Evolutionary conservation across 2,113 vertebrate genomes (phyloP), one percentile per base, ranked within the genome.

Genomic region (Machaerirhynchus nigripectus): DNA sequence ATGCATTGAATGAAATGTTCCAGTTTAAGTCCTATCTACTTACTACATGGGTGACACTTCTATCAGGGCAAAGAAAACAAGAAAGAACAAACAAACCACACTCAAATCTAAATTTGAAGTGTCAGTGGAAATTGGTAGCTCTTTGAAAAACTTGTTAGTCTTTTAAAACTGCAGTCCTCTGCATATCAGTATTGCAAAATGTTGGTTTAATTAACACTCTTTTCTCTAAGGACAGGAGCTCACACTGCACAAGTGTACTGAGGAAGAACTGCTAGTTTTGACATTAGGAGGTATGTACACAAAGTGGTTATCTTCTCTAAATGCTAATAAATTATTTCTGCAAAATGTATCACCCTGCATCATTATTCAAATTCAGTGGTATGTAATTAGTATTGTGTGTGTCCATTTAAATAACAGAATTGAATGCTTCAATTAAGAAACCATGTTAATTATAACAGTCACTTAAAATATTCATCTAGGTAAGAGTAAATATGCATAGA

Each of bases 171-270:
- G 33, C 39, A 56, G 33, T 84, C 35, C 56, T 84, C 84, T 81
- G 33, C 27, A 37, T 56, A 93, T 78, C 47, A 78, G 28, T 70
- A 64, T 31, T 56, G 30, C 46, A 91, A 71, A 92, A 46, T 60
- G 53, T 44, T 71, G n/a, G 73, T 78, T 92, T 97, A 84, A 93
- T 91, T 91, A 95, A 78, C 76, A 60, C 7, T 46, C 35, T 47
- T 74, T 88, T 74, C 88, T 94, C 68, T 71, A 78, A 52, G 84
- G 89, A 95, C 91, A 87, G 82, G 81, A 95, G 87, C 39, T 85
- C 93, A 90, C 30, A 79, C 37, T 87, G 53, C 65, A 35, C 18
- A 84, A 90, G 14, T 37, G 19, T 26, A 73, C 19, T n/a, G 75
- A 90, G 35, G 46, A 77, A 89, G 42, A 59, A 74, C 24, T 70